These are phyloP conservation scores for Lottia gigantea DNA, from an alignment of 2,888 invertebrate genomes.

Conservation along the genomic window DNA sequence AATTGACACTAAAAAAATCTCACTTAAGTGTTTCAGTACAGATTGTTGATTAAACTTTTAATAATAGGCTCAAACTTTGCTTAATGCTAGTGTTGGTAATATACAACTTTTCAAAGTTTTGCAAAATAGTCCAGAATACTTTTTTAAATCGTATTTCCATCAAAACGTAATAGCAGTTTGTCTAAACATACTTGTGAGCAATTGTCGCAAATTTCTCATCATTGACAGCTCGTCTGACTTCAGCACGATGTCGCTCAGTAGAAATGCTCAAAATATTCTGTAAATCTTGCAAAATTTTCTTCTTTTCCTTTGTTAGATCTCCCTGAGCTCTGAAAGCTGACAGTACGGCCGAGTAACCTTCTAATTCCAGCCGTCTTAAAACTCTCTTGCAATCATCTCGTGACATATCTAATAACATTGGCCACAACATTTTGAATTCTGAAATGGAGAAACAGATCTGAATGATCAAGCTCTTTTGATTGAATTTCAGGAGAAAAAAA, in stretches of 20 bases:
- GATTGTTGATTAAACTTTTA: no score
- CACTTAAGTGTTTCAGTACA: no score
- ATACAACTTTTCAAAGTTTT: no score
- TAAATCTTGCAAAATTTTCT: constrained; percentile 84
- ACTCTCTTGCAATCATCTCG: constrained; percentile 89
- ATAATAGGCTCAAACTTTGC: no score
- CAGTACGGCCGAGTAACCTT: constrained; percentile 90
- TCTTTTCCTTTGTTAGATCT: constrained; percentile 84
- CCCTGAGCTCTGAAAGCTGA: constrained; percentile 94
- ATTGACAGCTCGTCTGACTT: constrained; percentile 89
- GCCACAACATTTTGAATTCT: constrained; percentile 70
- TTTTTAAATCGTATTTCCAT: no score
- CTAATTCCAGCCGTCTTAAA: constrained; percentile 87
- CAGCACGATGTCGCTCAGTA: constrained; percentile 90
- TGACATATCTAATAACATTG: constrained; percentile 83
- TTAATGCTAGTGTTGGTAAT: no score
- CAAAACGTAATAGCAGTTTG: no score
- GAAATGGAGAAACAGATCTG: background rate
- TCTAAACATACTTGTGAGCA: constrained; percentile 81
- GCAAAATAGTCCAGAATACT: no score
- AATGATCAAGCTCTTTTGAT: no score
- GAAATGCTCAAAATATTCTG: constrained; percentile 85
- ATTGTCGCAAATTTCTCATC: constrained; percentile 90
- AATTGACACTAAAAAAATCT: no score
- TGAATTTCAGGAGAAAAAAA: no score